phyloP scores from a whole-genome alignment of 2,888 invertebrate species.

The Spodoptera picta region DNA sequence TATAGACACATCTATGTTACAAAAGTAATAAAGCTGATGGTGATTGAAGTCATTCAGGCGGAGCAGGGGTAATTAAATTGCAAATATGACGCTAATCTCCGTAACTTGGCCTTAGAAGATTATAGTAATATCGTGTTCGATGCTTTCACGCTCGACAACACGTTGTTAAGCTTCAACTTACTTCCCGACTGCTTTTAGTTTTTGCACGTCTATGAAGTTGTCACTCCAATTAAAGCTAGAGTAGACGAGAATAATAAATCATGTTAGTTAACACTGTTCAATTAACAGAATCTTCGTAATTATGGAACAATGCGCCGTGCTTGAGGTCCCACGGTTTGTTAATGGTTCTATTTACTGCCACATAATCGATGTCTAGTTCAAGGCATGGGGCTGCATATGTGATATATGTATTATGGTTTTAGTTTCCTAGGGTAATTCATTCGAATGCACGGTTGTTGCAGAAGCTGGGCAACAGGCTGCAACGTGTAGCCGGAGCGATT shows the following conservation, averaged over 20 bases:
- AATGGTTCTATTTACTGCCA: conserved; percentile 58
- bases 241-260: conserved; percentile 39
- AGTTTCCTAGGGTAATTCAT: background rate
- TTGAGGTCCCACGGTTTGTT: conserved; percentile 66
- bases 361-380: conserved; percentile 72
- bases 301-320: conserved; percentile 62
- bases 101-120: background rate
- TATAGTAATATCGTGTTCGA: background rate
- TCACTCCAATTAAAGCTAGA: conserved; percentile 34
- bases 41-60: conserved; percentile 11
- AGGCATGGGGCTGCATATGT: conserved; percentile 51
- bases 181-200: conserved; percentile 17
- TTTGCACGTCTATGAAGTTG: conserved; percentile 39
- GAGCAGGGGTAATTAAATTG: background rate
- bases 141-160: background rate
- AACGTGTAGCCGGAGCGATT: too few relatives aligned
- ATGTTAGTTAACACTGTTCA: conserved; percentile 34
- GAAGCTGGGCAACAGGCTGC: too few relatives aligned
- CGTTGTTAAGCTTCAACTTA: background rate
- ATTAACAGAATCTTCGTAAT: conserved; percentile 49
- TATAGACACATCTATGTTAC: conserved; percentile 20
- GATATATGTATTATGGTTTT: conserved; percentile 23
- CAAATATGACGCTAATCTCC: conserved; percentile 2
- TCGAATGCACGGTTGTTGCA: too few relatives aligned
- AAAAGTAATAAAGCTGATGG: conserved; percentile 5